Evolutionary conservation across 2,888 invertebrate genomes (phyloP).

Genomic region (Thelaira solivaga): DNA sequence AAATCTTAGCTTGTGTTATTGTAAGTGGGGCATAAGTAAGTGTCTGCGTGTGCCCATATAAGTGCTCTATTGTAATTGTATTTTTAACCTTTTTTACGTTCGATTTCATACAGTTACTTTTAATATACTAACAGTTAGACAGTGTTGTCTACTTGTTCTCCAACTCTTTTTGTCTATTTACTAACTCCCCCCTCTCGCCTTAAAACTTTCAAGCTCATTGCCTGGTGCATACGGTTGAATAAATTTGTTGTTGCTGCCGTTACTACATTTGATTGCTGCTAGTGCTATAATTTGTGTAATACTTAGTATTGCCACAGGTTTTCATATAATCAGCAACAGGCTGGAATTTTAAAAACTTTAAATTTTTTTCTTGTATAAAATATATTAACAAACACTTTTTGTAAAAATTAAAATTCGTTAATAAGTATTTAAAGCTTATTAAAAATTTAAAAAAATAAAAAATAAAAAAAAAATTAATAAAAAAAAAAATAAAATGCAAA

Average conservation of each 20-base stretch:
- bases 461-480: too few species aligned
- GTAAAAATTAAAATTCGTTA: too few species aligned
- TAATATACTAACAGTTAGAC: conserved; percentile 34
- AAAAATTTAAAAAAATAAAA: too few species aligned
- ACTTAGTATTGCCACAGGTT: not conserved
- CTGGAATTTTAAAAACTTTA: not conserved
- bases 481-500: too few species aligned
- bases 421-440: too few species aligned
- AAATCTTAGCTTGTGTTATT: not conserved
- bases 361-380: not conserved
- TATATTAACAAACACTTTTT: too few species aligned
- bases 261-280: conserved; percentile 3
- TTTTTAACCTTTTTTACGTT: conserved; percentile 41
- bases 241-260: conserved; percentile 16
- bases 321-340: not conserved
- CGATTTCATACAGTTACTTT: conserved; percentile 44
- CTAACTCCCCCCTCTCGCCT: too few species aligned
- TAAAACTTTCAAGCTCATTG: conserved; percentile 31
- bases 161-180: too few species aligned
- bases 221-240: conserved; percentile 47
- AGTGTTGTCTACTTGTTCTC: not conserved
- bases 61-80: not conserved
- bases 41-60: not conserved
- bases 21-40: not conserved
- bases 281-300: not conserved